Evolutionary conservation across 2,113 vertebrate species (phyloP).

Genomic region (Oplegnathus fasciatus): DNA sequence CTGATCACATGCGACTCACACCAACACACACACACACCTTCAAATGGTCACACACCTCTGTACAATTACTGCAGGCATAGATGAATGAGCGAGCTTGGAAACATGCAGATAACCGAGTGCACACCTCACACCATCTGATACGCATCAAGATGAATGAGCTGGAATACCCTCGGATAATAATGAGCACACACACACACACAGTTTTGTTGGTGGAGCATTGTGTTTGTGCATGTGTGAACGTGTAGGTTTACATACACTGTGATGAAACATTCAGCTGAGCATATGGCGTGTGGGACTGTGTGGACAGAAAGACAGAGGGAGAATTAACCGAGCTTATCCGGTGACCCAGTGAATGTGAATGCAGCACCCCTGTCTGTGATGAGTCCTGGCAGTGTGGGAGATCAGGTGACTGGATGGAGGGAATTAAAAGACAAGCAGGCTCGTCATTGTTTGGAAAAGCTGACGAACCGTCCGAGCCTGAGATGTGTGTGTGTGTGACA

Average conservation of each 20-base stretch:
- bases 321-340: conserved; percentile 45
- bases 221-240: conserved; percentile 17
- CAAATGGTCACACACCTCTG: not conserved
- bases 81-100: conserved; percentile 25
- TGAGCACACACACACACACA: not conserved
- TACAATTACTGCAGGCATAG: conserved; percentile 4
- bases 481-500: not conserved
- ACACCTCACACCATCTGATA: conserved; percentile 21
- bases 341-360: conserved; percentile 52
- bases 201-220: not conserved
- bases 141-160: conserved; percentile 21
- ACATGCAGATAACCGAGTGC: conserved; percentile 17
- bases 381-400: conserved; percentile 18
- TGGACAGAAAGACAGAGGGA: conserved; percentile 15
- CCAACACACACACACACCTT: conserved; percentile 1
- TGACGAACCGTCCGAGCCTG: not conserved
- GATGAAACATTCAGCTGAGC: conserved; percentile 44
- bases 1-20: conserved; percentile 8
- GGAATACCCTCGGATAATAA: not conserved
- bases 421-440: conserved; percentile 52
- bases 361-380: conserved; percentile 47
- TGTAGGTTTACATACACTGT: conserved; percentile 12
- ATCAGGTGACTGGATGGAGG: conserved; percentile 57
- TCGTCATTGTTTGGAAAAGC: conserved; percentile 28
- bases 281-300: conserved; percentile 50